Evolutionary conservation across 2,888 invertebrate genomes (phyloP).

Genomic region (Exocentrus adspersus): DNA sequence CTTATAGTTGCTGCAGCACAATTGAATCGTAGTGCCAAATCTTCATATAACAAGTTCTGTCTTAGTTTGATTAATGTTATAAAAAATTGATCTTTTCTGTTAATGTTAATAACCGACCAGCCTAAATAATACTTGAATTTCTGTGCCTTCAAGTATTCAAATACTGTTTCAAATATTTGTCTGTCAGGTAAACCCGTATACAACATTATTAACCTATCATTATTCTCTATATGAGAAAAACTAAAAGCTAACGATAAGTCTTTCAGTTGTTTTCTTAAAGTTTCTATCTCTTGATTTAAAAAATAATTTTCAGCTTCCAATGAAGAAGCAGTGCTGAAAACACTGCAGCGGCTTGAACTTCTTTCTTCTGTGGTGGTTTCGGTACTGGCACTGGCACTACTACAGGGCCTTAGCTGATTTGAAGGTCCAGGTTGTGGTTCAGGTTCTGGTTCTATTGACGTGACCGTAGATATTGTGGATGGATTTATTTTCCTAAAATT

Average conservation of each 20-base stretch:
- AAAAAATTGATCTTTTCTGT: conserved; percentile 37
- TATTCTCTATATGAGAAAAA: conserved; percentile 35
- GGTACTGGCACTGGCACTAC: no score
- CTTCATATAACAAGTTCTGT: conserved; percentile 39
- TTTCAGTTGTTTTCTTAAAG: conserved; percentile 28
- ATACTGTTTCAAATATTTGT: conserved; percentile 30
- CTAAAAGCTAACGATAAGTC: conserved; percentile 27
- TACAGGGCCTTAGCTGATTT: no score
- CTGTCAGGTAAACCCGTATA: conserved; percentile 39
- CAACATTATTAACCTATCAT: conserved; percentile 32
- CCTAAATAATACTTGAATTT: conserved; percentile 31
- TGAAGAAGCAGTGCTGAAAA: neutral
- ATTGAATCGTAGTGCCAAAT: conserved; percentile 38
- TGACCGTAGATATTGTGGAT: neutral
- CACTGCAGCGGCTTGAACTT: neutral
- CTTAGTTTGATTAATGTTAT: conserved; percentile 41
- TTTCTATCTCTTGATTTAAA: conserved; percentile 32
- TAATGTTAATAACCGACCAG: conserved; percentile 30
- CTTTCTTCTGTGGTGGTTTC: neutral
- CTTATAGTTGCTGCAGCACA: conserved; percentile 30
- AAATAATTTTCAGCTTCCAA: conserved; percentile 42
- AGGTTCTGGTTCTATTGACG: neutral
- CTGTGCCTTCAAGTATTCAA: conserved; percentile 9
- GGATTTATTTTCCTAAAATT: no score
- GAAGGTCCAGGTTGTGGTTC: no score